Percentiles rank a stretch among this genome's conserved stretches.
phyloP scores from a whole-genome alignment of 2,113 vertebrate genomes.

The Dicrurus megarhynchus region DNA sequence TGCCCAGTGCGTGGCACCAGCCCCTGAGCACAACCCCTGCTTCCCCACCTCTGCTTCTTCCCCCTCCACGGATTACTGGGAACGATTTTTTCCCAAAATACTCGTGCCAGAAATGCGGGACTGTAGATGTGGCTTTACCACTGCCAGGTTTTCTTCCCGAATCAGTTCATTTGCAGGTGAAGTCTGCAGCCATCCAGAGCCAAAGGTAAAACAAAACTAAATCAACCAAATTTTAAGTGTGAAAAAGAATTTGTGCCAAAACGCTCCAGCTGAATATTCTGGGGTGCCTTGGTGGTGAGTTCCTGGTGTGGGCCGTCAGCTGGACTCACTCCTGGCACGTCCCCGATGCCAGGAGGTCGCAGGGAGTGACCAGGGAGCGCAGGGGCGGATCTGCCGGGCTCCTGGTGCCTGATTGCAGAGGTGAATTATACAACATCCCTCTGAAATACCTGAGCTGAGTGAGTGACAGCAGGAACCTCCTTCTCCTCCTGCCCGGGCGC shows the following conservation, averaged over 20 bases:
- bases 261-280: fast-evolving
- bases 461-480: neutral
- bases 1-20: neutral
- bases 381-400: neutral
- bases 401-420: fast-evolving
- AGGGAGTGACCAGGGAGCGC: fast-evolving
- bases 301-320: neutral
- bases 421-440: neutral
- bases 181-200: neutral
- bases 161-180: neutral
- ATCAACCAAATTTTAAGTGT: neutral
- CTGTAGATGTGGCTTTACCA: neutral
- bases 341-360: neutral
- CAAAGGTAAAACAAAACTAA: neutral
- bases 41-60: neutral
- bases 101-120: fast-evolving
- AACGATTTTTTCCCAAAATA: neutral
- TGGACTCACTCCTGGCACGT: fast-evolving
- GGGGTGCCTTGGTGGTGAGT: neutral
- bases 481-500: neutral
- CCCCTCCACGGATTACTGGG: neutral
- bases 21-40: neutral
- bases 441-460: neutral
- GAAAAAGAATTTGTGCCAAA: neutral
- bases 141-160: neutral